Conservation (phyloP, 2,888 invertebrate genomes). For the Steromphala cineraria region DNA sequence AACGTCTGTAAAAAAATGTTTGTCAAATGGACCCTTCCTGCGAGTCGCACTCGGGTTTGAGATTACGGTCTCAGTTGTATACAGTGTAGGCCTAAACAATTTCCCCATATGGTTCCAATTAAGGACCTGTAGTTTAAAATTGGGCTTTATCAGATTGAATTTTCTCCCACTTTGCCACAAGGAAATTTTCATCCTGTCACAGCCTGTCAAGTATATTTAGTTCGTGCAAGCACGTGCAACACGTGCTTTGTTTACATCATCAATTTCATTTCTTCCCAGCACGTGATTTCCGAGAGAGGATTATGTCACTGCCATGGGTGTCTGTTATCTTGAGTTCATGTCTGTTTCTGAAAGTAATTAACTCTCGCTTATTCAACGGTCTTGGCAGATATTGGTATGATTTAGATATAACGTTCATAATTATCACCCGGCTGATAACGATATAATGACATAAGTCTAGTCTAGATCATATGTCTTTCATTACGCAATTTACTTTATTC, state of each 20-base stretch:
- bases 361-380: background rate
- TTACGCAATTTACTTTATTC: too few species aligned
- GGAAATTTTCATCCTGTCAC: background rate
- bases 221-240: constrained; percentile 4
- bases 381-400: background rate
- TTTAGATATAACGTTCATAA: background rate
- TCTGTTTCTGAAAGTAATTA: background rate
- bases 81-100: background rate
- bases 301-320: too few species aligned
- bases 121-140: constrained; percentile 10
- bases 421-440: background rate
- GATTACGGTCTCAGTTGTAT: background rate
- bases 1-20: too few species aligned
- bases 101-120: constrained; percentile 5
- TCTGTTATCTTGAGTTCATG: background rate
- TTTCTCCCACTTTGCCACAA: background rate
- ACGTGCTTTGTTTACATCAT: constrained; percentile 6
- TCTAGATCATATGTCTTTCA: too few species aligned
- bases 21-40: too few species aligned
- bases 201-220: background rate
- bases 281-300: background rate
- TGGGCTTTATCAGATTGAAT: background rate
- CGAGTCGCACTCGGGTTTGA: too few species aligned
- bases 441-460: background rate
- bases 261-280: background rate